Evolutionary conservation across 53 echinoderm and acorn worm genomes (phyloP).

Genomic region (Zoroaster sp.): DNA sequence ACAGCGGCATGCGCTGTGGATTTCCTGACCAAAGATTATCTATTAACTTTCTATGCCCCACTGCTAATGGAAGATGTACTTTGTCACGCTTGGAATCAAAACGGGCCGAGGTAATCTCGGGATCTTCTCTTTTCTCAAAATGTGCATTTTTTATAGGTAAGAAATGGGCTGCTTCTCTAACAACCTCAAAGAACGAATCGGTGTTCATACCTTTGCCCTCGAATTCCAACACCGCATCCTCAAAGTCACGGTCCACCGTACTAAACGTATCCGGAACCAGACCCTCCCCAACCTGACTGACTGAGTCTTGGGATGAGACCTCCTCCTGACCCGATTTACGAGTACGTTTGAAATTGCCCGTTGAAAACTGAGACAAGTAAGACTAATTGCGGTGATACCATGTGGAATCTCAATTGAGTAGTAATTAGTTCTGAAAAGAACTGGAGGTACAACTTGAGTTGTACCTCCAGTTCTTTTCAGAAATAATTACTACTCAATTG

Average conservation of each 20-base stretch:
- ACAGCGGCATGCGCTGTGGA: neutral
- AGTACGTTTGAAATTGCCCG: neutral
- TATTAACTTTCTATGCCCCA: neutral
- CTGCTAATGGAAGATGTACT: neutral
- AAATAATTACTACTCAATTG: too few species aligned
- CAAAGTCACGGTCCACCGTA: too few species aligned
- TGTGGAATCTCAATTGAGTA: too few species aligned
- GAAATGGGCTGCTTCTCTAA: neutral
- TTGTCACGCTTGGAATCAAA: neutral
- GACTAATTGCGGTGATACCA: too few species aligned
- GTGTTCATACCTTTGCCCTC: neutral
- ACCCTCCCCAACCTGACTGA: neutral
- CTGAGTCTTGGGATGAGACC: neutral
- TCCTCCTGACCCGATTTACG: neutral
- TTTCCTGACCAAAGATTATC: neutral
- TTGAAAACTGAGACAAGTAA: too few species aligned
- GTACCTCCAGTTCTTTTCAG: too few species aligned
- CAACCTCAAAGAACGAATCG: neutral
- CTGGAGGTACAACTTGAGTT: too few species aligned
- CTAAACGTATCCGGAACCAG: neutral
- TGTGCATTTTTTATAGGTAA: neutral
- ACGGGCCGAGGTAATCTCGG: neutral
- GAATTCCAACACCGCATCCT: neutral
- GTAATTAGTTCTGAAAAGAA: too few species aligned
- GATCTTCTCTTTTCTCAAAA: neutral